These are phyloP conservation scores for Dolichotis patagonum DNA, from an alignment of 2,113 vertebrate species.

Conservation along the genomic window DNA sequence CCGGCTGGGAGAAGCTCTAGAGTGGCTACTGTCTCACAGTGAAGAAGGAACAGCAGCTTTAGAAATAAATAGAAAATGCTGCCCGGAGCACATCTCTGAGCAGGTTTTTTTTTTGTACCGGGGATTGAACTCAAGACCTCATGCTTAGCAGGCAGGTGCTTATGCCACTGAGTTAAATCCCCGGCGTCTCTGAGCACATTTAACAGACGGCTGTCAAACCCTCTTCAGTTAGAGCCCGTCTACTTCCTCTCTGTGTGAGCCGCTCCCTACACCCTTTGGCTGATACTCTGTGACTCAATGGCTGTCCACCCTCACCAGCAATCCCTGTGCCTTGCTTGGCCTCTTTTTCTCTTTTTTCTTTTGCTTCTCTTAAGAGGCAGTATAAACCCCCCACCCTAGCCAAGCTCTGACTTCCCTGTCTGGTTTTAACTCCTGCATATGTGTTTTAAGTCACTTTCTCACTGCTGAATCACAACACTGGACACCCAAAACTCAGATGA, in stretches of 20 bases:
- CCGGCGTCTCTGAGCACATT: not conserved
- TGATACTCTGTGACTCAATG: rapidly evolving
- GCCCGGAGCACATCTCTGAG: not conserved
- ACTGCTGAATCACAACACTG: not conserved
- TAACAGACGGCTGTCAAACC: not conserved
- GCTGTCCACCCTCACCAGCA: not conserved
- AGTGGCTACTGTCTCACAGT: not conserved
- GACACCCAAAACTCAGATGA: not conserved
- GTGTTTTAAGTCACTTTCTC: not conserved
- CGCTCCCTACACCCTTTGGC: rapidly evolving
- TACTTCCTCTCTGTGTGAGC: not conserved
- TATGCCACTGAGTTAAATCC: too few relatives aligned
- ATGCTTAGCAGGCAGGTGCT: too few relatives aligned
- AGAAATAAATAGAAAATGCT: not conserved
- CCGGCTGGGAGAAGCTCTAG: not conserved
- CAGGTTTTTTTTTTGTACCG: too few relatives aligned
- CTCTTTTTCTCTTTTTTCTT: not conserved
- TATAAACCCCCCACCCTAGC: not conserved
- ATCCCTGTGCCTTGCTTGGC: not conserved
- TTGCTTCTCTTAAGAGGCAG: not conserved
- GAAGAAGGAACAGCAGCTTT: not conserved
- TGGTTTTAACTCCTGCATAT: not conserved
- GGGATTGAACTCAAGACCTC: too few relatives aligned
- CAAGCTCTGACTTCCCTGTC: not conserved
- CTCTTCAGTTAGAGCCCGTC: not conserved